Conservation (phyloP, 64 coral and sea anemone genomes). For the Porites lutea region DNA sequence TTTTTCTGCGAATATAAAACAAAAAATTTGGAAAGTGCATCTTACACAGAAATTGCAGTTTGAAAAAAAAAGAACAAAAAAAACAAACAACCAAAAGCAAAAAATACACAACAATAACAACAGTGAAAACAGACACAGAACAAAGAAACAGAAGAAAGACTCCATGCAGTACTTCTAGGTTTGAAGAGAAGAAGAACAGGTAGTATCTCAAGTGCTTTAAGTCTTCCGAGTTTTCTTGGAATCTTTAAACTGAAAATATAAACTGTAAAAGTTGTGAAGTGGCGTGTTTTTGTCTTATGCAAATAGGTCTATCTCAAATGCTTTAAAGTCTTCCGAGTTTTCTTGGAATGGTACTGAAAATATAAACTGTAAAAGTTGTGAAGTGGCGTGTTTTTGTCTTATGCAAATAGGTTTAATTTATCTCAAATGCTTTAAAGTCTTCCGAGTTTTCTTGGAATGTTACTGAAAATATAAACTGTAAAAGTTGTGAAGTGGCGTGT, state of each 20-base stretch:
- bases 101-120: too few species aligned
- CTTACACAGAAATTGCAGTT: too few species aligned
- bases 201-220: background rate
- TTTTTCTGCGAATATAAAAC: too few species aligned
- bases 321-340: background rate
- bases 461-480: background rate
- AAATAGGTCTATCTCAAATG: background rate
- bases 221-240: background rate
- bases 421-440: background rate
- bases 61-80: too few species aligned
- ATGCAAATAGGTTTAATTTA: too few species aligned
- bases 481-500: background rate
- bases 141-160: too few species aligned
- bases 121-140: too few species aligned
- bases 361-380: background rate
- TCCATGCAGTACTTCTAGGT: background rate
- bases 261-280: background rate
- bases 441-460: conserved; percentile 4
- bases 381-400: background rate
- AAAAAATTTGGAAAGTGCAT: too few species aligned
- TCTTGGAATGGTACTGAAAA: background rate
- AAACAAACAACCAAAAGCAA: too few species aligned
- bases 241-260: background rate
- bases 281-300: background rate
- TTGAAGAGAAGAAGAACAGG: background rate